Base-by-base conservation (phyloP, 2,113 vertebrate species). In the Serilophus lunatus region DNA sequence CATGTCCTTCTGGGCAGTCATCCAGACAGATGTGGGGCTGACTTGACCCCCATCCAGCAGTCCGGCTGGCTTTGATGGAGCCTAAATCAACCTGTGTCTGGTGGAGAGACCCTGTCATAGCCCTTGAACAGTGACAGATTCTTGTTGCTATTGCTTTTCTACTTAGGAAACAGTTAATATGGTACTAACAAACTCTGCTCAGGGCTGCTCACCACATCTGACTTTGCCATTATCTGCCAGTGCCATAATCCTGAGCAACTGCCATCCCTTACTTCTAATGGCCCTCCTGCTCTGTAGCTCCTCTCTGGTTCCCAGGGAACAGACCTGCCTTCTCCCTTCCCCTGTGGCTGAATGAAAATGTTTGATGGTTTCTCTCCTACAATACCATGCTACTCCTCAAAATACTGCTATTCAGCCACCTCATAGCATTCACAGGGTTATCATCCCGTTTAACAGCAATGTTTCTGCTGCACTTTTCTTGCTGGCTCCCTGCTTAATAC, bases 391-490 rank as follows among this genome's bases (percentile, higher is more conserved):
- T 51, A 35, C 45, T 53, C 60, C 64, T 77, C 68, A 81, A 96
- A 92, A 83, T 26, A 78, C 7, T 44, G 20, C 90, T 81, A 33
- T 77, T 91, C 81, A 83, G 79, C 59, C 2, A 6, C 57, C 53
- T 88, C 12, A 5, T 59, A 57, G 84, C 12, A 12, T 64, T 88
- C 8, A 2, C 33, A 51, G 68, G 33, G 54, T 86, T 86, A 59
- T 91, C 92, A 94, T 86, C 72, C 63, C 56, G 23, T 49, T 65
- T 92, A 86, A 77, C 65, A 28, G 23, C 56, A 71, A 44, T 42
- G 63, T 82, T 88, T 64, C 76, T 77, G 54, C 63, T 57, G 77
- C 36, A 29, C 28, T 90, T 92, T 74, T 49, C 44, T 61, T 80
- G 66, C 64, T 5, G 15, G 33, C 82, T 82, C 47, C n/a, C 33